A percentile compares a stretch with the other conserved stretches of the same genome.
These are phyloP conservation scores for Garrulus glandarius DNA, from an alignment of 2,797 vertebrate species.

Conservation along the genomic window DNA sequence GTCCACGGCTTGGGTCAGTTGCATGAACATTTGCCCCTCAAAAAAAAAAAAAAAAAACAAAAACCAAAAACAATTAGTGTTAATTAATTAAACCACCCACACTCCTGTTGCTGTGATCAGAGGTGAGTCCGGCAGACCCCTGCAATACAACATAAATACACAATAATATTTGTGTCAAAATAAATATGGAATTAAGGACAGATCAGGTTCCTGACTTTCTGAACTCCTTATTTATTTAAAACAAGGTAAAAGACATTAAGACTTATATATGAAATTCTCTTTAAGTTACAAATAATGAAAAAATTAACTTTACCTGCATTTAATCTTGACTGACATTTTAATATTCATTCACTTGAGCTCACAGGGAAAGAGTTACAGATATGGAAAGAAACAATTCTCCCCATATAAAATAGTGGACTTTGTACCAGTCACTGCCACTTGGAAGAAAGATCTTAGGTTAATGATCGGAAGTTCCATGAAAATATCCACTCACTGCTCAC, in stretches of 20 bases:
- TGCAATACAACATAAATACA: background rate
- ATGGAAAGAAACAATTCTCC: background rate
- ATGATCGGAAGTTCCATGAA: background rate
- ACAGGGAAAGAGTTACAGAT: background rate
- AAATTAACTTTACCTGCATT: background rate
- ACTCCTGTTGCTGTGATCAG: background rate
- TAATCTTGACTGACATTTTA: background rate
- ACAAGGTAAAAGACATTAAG: background rate
- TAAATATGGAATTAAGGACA: background rate
- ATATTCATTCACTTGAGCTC: background rate
- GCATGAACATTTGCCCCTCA: slow-evolving; percentile 87
- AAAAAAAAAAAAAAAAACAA: background rate
- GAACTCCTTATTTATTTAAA: background rate
- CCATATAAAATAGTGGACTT: background rate
- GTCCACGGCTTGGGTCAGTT: slow-evolving; percentile 82
- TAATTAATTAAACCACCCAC: background rate
- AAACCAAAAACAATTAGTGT: background rate
- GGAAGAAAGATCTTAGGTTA: background rate
- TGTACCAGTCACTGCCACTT: background rate
- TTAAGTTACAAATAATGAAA: background rate
- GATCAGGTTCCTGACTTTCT: background rate
- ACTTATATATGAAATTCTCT: background rate
- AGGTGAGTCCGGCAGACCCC: background rate
- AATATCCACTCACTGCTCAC: background rate
- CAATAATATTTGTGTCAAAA: background rate